Base-by-base conservation (phyloP, 2,797 vertebrate species). In the Lagodon rhomboides region DNA sequence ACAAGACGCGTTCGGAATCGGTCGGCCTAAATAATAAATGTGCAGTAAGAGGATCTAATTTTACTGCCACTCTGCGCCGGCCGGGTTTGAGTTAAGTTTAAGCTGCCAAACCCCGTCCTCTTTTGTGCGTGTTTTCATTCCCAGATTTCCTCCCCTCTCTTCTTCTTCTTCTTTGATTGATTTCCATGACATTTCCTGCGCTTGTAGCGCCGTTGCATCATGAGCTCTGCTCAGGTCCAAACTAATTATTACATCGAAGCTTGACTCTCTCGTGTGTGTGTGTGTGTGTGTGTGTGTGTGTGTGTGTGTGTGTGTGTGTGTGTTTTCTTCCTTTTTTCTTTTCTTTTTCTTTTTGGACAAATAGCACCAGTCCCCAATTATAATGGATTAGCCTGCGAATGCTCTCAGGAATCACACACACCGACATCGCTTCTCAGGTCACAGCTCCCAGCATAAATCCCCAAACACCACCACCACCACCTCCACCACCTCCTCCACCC, bases 31-130 rank as follows among this genome's bases (percentile, higher is more conserved):
- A 96, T 95, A 93, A 94, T 94, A 84, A 64, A 94, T 93, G 89
- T 78, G 76, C 86, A 88, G 90, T 89, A 89, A 91, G 93, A 93
- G 71, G 85, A 94, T 94, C 91, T 94, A 93, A 95, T 95, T 94
- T 91, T 90, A 91, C 89, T 71, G 83, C 80, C 70, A 83, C 75
- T 82, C 30, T 70, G 75, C 68, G 79, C 73, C 82, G 46, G 58
- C 62, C 58, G 54, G 12, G 13, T 84, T 47, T 34, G 50, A 79
- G 58, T 77, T 49, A 71, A 89, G 49, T 60, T 38, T 2, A 46
- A 73, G 55, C 55, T 68, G 10, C 22, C 56, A 60, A 58, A 65
- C n/a, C n/a, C 8, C 17, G 13, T 15, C 50, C 38, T 63, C 27
- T 25, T 84, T 64, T 59, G 5, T 46, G n/a, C 5, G 16, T 3